These are phyloP conservation scores for Ariopsis seemanni DNA, from an alignment of 2,113 vertebrate genomes.

Conservation along the genomic window DNA sequence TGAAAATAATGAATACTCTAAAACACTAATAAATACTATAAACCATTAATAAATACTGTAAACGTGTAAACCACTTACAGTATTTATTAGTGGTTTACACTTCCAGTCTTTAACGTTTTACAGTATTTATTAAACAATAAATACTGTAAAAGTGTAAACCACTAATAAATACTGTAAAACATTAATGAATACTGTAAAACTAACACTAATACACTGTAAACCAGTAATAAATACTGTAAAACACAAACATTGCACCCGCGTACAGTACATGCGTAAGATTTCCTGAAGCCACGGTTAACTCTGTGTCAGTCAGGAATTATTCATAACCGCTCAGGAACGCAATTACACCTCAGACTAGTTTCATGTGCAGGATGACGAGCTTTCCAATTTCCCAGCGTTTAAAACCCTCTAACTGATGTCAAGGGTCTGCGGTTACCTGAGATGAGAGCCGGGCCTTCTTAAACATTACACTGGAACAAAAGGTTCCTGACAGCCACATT, in stretches of 20 bases:
- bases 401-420: slow-evolving; percentile 15
- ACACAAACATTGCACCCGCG: background rate
- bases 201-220: too few relatives aligned
- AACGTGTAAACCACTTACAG: too few relatives aligned
- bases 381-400: slow-evolving; percentile 28
- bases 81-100: too few relatives aligned
- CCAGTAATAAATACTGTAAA: background rate
- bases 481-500: background rate
- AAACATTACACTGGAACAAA: background rate
- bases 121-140: too few relatives aligned
- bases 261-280: background rate
- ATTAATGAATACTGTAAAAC: too few relatives aligned
- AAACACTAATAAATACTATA: too few relatives aligned
- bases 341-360: slow-evolving; percentile 32
- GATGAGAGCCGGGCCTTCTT: background rate
- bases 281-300: background rate
- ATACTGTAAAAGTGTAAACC: too few relatives aligned
- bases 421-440: slow-evolving; percentile 18
- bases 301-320: slow-evolving; percentile 3
- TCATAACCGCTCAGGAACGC: slow-evolving; percentile 29
- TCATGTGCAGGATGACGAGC: slow-evolving; percentile 11
- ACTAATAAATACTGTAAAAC: too few relatives aligned
- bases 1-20: too few relatives aligned
- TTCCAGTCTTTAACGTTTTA: too few relatives aligned
- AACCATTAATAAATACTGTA: too few relatives aligned